Evolutionary conservation across 2,888 invertebrate species (phyloP), one percentile per base, ranked within the genome.

Genomic region (Sarcophaga rosellei): DNA sequence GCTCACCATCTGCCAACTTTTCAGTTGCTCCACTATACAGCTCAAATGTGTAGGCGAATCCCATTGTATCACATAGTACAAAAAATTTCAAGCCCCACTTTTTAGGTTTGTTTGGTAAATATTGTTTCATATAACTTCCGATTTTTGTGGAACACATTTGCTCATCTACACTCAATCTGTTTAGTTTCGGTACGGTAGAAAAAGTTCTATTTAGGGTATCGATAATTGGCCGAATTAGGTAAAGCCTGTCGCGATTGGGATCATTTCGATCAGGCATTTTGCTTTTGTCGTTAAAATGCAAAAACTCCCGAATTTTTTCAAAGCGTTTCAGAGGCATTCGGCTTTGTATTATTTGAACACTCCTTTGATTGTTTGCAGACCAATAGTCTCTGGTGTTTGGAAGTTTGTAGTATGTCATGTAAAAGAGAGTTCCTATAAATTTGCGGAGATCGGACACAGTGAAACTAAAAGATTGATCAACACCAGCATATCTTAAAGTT

Each of bases 341-440:
- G 35, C 65, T 65, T 65, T 65, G 65, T 66, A 66, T 66, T 66
- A 66, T 44, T 6, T 45, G 66, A 45, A 66, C 66, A n/a, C 66
- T 66, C 20, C 45, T 44, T 45, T 66, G 66, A 45, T 65, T 21
- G 21, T 44, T 61, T n/a, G 61, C 2, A 2, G 61, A 20, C 61
- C 61, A 61, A 61, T 61, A 20, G n/a, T 61, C 21, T 66, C 21
- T 66, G 12, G 66, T 10, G 23, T 66, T n/a, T 63, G 47, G 47
- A 47, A 11, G 12, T 47, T 15, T 47, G 15, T 47, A 47, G 15
- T 47, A 47, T 61, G 61, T 61, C 61, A 61, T 61, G 4, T 61
- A 61, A 61, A 61, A 21, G 21, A 66, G 20, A 45, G 6, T 44
- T 66, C 44, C 66, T n/a, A 66, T 66, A 66, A 66, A 66, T 66